Conservation (phyloP, 2,113 vertebrate species). For the Odocoileus hemionus region DNA sequence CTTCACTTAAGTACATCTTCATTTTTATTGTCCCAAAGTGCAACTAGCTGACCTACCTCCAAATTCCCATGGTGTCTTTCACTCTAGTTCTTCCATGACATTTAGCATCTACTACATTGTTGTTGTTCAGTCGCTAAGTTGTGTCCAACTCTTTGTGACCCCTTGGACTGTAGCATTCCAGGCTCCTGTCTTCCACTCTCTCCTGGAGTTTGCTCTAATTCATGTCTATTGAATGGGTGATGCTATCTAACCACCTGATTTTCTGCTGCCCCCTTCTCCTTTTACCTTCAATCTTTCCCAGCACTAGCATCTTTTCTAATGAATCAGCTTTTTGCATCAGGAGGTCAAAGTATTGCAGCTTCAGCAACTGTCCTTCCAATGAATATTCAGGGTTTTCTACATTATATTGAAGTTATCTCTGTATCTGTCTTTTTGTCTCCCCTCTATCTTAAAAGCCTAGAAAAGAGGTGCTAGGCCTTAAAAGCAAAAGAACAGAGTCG, state of each 20-base stretch:
- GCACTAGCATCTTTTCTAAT: not conserved
- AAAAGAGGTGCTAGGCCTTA: not conserved
- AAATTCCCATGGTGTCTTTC: not conserved
- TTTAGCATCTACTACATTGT: not conserved
- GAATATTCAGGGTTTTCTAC: not conserved
- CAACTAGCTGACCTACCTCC: not conserved
- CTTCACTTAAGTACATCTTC: not conserved
- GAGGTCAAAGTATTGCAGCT: not conserved
- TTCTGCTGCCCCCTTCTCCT: not conserved
- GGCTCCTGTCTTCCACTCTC: not conserved
- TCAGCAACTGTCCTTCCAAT: not conserved
- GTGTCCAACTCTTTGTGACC: not conserved
- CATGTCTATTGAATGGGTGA: not conserved
- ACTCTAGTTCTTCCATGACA: not conserved
- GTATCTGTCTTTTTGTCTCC: not conserved
- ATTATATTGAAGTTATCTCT: not conserved
- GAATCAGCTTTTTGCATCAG: not conserved
- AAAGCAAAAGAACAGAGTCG: not conserved
- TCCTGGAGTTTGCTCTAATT: not conserved
- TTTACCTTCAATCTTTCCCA: not conserved
- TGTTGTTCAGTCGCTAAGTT: not conserved
- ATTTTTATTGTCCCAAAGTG: not conserved
- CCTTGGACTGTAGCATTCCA: not conserved
- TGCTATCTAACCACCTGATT: not conserved
- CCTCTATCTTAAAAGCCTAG: not conserved